Percentiles rank a stretch among this genome's conserved stretches.
Evolutionary conservation across 2,113 vertebrate species (phyloP).

Genomic region (Stigmatopora argus): DNA sequence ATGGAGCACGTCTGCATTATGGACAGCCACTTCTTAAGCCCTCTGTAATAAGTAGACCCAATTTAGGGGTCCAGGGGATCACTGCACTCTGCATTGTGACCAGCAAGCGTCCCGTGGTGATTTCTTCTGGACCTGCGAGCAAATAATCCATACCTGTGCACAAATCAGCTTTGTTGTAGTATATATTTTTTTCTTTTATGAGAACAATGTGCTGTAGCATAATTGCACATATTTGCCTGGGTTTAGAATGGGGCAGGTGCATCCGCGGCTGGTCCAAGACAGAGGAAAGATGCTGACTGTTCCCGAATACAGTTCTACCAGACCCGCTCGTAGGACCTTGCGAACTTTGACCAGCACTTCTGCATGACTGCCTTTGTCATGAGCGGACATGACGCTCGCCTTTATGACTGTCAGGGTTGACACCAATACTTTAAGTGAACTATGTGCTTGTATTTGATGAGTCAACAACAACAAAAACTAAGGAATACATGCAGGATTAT

Average conservation of each 20-base stretch:
- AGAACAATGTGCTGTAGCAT: background rate
- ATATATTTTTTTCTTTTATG: background rate
- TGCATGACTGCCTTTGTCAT: slow-evolving; percentile 86
- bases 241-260: slow-evolving; percentile 85
- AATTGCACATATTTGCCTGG: slow-evolving; percentile 70
- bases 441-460: background rate
- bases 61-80: slow-evolving; percentile 76
- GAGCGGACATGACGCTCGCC: slow-evolving; percentile 81
- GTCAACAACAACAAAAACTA: background rate
- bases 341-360: slow-evolving; percentile 83
- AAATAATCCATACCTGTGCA: slow-evolving; percentile 77
- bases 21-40: slow-evolving; percentile 56
- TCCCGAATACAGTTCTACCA: slow-evolving; percentile 66
- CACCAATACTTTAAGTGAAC: background rate
- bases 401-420: slow-evolving; percentile 74
- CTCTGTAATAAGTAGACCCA: slow-evolving; percentile 61
- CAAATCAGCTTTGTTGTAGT: background rate
- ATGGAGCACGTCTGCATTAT: slow-evolving; percentile 20
- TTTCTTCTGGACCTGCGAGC: slow-evolving; percentile 81
- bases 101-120: slow-evolving; percentile 70
- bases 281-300: slow-evolving; percentile 79
- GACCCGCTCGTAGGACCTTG: slow-evolving; percentile 77
- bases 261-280: slow-evolving; percentile 85
- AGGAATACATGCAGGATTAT: background rate
- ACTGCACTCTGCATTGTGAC: slow-evolving; percentile 83